Base-by-base conservation (phyloP, 2,888 invertebrate species). In the Ametastegia equiseti region DNA sequence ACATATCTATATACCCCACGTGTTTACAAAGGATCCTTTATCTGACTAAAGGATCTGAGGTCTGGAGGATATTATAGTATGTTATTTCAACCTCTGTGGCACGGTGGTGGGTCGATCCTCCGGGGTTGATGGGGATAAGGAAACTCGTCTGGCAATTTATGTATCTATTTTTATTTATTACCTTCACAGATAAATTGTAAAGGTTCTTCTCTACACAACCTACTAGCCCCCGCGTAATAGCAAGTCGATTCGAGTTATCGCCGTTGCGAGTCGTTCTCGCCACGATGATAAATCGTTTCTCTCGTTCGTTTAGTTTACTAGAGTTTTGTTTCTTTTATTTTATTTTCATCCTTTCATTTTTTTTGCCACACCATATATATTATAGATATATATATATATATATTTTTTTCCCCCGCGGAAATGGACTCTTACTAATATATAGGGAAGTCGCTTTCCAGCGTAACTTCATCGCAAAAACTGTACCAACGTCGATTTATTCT, bases 131-230 rank as follows among this genome's bases (percentile, higher is more conserved):
- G 54, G 54, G 54, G 54, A 63, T 78, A 78, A 63, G 60, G 60
- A 78, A 50, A 42, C 57, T 42, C 78, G 78, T 78, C 57, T 78
- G 42, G 42, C 57, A 57, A 63, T 78, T 78, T 78, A 78, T 78
- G 78, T 78, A 78, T 78, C 57, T 63, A 78, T 78, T 78, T 78
- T 78, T 78, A 78, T 78, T 78, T 78, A 78, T 78, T 60, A 60
- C 77, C 33, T 47, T 78, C 27, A 27, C 57, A 57, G 60, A 78
- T 78, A 78, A 78, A 78, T 78, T 78, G 23, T 60, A 30, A 78
- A 57, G 60, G 60, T 27, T 27, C n/a, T 47, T n/a, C 13, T 54
- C 27, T 36, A 57, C 57, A 15, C 71, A 30, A 39, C 42, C 63
- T 42, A 78, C 23, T 67, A 39, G 19, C 65, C 39, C n/a, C n/a